A percentile compares a stretch with the other conserved stretches of the same genome.
phyloP scores from a whole-genome alignment of 2,113 vertebrate genomes.

The Paracyprichromis sp. region DNA sequence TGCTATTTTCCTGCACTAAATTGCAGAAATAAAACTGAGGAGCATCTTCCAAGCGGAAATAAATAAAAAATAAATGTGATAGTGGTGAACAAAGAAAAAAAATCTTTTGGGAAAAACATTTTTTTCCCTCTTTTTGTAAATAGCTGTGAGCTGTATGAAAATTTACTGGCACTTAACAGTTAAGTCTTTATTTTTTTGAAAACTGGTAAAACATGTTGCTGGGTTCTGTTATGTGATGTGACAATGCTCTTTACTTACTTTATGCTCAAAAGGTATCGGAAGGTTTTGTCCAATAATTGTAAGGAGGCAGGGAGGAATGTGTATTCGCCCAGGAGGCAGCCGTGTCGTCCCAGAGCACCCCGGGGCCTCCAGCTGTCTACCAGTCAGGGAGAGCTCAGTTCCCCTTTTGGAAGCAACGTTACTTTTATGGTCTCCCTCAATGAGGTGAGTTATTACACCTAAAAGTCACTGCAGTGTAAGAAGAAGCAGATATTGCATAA shows the following conservation, averaged over 20 bases:
- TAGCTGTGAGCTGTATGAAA: neutral
- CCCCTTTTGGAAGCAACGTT: constrained; percentile 79
- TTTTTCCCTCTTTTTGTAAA: neutral
- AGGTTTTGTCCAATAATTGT: constrained; percentile 93
- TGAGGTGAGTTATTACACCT: constrained; percentile 70
- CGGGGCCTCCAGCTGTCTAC: constrained; percentile 82
- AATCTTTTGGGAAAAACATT: neutral
- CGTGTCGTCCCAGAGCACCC: constrained; percentile 81
- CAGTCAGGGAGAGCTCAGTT: constrained; percentile 76
- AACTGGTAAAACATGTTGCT: neutral
- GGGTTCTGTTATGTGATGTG: neutral
- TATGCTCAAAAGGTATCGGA: constrained; percentile 77
- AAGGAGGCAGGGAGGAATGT: constrained; percentile 79
- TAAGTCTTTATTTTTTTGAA: neutral
- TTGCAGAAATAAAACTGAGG: neutral
- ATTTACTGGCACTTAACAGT: neutral
- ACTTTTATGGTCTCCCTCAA: constrained; percentile 87
- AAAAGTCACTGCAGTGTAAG: neutral
- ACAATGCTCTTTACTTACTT: neutral
- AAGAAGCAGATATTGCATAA: neutral
- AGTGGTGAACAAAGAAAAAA: neutral
- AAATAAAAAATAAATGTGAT: neutral
- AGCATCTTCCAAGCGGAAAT: neutral
- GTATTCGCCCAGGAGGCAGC: constrained; percentile 80
- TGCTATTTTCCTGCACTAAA: neutral